Conservation (phyloP, 2,797 vertebrate genomes). For the Holocentrus rufus region DNA sequence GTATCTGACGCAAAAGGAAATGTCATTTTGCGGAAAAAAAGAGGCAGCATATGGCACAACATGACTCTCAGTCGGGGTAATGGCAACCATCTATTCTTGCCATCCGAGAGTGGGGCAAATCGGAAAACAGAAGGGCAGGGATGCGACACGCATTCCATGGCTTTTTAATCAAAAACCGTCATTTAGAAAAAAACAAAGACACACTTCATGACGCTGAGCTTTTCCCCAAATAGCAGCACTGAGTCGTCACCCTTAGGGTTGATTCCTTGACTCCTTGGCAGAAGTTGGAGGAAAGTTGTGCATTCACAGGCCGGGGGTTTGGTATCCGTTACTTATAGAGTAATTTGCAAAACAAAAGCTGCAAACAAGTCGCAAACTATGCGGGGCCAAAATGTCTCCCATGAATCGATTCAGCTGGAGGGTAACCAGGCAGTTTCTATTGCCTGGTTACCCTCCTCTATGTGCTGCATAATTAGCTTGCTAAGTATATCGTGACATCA, state of each 20-base stretch:
- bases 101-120: constrained; percentile 45
- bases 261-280: constrained; percentile 12
- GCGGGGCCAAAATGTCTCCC: constrained; percentile 71
- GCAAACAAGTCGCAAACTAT: constrained; percentile 39
- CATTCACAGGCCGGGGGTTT: constrained; percentile 22
- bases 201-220: constrained; percentile 38
- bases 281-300: constrained; percentile 32
- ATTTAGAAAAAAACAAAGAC: constrained; percentile 33
- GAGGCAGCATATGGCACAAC: constrained; percentile 64
- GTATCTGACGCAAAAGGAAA: constrained; percentile 32
- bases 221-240: constrained; percentile 24
- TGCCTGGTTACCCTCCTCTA: constrained; percentile 70
- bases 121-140: constrained; percentile 31
- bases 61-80: constrained; percentile 61
- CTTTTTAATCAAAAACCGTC: constrained; percentile 36
- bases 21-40: constrained; percentile 58
- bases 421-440: constrained; percentile 59
- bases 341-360: constrained; percentile 42
- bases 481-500: constrained; percentile 79
- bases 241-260: constrained; percentile 12
- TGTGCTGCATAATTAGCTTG: constrained; percentile 80
- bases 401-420: constrained; percentile 61
- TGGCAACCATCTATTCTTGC: constrained; percentile 64
- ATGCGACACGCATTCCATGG: constrained; percentile 27
- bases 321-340: constrained; percentile 49